phyloP scores from a whole-genome alignment of 2,888 invertebrate genomes.

The Himalopsyche japonica region DNA sequence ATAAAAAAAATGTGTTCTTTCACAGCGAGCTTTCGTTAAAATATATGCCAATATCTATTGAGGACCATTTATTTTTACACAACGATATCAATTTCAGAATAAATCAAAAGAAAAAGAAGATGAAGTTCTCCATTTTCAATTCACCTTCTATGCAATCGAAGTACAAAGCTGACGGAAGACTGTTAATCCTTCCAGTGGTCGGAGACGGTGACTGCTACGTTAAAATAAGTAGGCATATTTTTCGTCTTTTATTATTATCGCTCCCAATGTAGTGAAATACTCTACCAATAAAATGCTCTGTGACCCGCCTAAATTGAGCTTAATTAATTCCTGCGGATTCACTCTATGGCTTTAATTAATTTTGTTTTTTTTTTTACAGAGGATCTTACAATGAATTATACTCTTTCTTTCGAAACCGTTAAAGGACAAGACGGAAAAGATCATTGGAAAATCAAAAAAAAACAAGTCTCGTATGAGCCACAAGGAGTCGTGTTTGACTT shows the following conservation, averaged over 20 bases:
- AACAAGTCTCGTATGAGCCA: constrained; percentile 12
- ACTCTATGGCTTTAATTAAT: no score
- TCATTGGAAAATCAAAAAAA: constrained; percentile 27
- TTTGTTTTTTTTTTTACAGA: constrained; percentile 31
- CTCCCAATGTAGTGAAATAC: neutral
- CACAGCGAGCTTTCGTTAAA: no score
- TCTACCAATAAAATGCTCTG: neutral
- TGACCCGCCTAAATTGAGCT: neutral
- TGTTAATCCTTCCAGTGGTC: constrained; percentile 27
- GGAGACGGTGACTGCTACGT: constrained; percentile 26
- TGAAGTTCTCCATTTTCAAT: neutral
- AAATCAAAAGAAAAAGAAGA: constrained; percentile 22
- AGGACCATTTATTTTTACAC: no score
- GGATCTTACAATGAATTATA: constrained; percentile 8
- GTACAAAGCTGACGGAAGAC: constrained; percentile 26
- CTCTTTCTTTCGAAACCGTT: constrained; percentile 19
- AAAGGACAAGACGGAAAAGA: constrained; percentile 34
- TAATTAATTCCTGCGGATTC: neutral
- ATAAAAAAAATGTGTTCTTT: no score
- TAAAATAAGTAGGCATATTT: constrained; percentile 19
- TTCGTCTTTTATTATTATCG: neutral
- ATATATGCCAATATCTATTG: neutral
- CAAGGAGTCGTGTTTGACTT: constrained; percentile 11
- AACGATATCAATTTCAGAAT: constrained; percentile 10
- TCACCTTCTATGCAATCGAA: constrained; percentile 13